phyloP scores from a whole-genome alignment of 2,888 invertebrate species.

The Calephelis perditalis region DNA sequence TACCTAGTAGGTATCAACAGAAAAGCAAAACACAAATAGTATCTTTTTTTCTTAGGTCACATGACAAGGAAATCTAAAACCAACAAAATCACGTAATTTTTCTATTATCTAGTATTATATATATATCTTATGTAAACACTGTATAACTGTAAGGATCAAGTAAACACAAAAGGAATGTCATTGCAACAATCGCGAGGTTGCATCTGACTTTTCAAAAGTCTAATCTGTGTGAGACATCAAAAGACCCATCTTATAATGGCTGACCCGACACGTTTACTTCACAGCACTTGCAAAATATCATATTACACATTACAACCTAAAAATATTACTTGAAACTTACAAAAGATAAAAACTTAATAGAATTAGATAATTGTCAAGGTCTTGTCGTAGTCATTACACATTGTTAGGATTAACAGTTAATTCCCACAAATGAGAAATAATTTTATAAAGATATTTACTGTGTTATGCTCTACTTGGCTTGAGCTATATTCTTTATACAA shows the following conservation, averaged over 20 bases:
- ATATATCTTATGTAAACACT: no score
- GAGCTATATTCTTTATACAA: no score
- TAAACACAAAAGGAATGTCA: constrained; percentile 9
- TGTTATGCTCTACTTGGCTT: no score
- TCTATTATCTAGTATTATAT: no score
- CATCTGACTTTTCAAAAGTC: constrained; percentile 39
- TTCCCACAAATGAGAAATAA: not conserved
- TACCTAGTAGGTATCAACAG: no score
- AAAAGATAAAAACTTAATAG: constrained; percentile 11
- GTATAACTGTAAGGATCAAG: constrained; percentile 13
- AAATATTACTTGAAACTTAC: constrained; percentile 11
- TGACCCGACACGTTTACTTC: constrained; percentile 37
- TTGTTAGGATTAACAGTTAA: constrained; percentile 2
- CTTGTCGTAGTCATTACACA: constrained; percentile 3
- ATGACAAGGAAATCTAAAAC: no score
- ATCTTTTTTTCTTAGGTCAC: no score
- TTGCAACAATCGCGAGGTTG: constrained; percentile 25
- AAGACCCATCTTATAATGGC: constrained; percentile 40
- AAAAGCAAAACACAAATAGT: no score
- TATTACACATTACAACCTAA: constrained; percentile 18
- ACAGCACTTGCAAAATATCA: constrained; percentile 35
- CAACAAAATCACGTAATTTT: no score
- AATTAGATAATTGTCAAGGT: constrained; percentile 12
- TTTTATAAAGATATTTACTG: no score
- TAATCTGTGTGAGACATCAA: constrained; percentile 43